phyloP scores from a whole-genome alignment of 1,140 invertebrate genomes.

The Pantala flavescens region DNA sequence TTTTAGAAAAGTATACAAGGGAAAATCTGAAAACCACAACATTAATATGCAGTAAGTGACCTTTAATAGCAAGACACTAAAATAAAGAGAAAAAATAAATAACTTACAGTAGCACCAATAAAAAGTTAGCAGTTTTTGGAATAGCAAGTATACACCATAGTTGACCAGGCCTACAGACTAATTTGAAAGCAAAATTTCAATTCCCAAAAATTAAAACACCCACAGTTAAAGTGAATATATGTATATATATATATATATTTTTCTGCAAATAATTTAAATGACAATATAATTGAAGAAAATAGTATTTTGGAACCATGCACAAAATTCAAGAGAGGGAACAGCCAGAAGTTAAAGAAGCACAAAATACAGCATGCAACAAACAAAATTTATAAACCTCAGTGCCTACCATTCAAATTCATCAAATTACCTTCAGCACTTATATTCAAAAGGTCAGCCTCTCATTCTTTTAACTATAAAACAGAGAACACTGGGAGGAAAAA shows the following conservation, averaged over 20 bases:
- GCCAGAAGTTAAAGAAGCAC: slow-evolving; percentile 10
- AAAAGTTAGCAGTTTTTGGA: neutral
- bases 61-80: neutral
- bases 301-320: neutral
- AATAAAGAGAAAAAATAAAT: neutral
- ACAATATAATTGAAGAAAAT: neutral
- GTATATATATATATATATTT: no score
- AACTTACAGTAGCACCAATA: neutral
- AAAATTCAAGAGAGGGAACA: neutral
- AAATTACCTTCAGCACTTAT: neutral
- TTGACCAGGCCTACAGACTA: neutral
- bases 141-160: neutral
- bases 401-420: neutral
- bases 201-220: neutral
- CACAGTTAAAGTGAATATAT: neutral
- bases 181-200: neutral
- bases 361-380: slow-evolving; percentile 14
- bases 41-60: neutral
- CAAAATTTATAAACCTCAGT: neutral
- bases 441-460: slow-evolving; percentile 8
- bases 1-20: no score
- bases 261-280: neutral
- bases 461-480: neutral
- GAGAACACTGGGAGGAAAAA: slow-evolving; percentile 5
- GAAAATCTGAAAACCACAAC: neutral